Conservation (phyloP, 2,888 invertebrate genomes). For the Liodrosophila aerea region DNA sequence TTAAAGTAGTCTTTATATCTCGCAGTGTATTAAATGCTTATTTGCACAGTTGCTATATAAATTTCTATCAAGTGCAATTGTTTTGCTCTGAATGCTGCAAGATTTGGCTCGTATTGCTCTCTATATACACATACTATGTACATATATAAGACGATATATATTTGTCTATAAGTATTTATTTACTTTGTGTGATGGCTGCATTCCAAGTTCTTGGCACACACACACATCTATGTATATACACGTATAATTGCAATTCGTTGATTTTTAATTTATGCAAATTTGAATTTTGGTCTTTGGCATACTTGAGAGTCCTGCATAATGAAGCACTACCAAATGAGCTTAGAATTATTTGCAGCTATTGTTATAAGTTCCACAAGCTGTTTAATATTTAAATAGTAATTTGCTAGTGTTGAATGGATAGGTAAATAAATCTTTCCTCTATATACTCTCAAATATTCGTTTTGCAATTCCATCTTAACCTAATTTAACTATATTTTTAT, state of each 20-base stretch:
- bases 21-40: not conserved
- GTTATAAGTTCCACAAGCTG: constrained; percentile 19
- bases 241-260: not conserved
- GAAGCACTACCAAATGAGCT: constrained; percentile 18
- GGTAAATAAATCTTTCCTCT: too few relatives aligned
- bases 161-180: constrained; percentile 25
- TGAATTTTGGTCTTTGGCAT: constrained; percentile 19
- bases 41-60: constrained; percentile 13
- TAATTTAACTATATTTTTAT: too few relatives aligned
- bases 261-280: constrained; percentile 45
- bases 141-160: too few relatives aligned
- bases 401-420: too few relatives aligned
- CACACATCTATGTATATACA: not conserved
- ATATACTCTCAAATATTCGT: too few relatives aligned
- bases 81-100: constrained; percentile 23
- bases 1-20: too few relatives aligned
- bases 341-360: constrained; percentile 24
- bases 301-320: constrained; percentile 12
- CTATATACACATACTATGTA: not conserved
- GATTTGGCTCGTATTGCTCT: constrained; percentile 16
- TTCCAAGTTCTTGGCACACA: not conserved
- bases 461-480: too few relatives aligned
- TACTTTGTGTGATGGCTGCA: constrained; percentile 19
- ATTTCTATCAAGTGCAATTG: constrained; percentile 36
- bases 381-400: constrained; percentile 38